Evolutionary conservation across 2,888 invertebrate species (phyloP).

Genomic region (Serrognathus titanus): DNA sequence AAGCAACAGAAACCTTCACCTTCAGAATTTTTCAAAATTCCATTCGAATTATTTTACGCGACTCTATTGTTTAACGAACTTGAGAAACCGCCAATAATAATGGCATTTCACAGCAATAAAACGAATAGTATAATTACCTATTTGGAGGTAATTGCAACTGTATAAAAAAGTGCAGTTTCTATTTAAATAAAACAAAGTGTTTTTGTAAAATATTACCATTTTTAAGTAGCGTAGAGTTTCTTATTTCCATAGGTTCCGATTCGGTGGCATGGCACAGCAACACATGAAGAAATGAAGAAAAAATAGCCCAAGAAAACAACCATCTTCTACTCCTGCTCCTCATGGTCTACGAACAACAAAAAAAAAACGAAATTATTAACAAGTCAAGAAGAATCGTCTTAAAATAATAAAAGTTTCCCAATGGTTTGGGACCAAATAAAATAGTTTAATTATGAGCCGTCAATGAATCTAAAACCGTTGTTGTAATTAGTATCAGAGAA

Average conservation of each 20-base stretch:
- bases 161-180: too few species aligned
- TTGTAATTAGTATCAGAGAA: constrained; percentile 25
- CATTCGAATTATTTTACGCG: too few species aligned
- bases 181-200: too few species aligned
- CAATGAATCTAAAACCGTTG: constrained; percentile 20
- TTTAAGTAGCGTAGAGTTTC: constrained; percentile 1
- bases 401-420: not conserved
- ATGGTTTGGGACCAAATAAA: constrained; percentile 9
- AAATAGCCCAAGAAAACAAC: constrained; percentile 36
- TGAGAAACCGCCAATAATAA: too few species aligned
- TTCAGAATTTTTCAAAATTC: too few species aligned
- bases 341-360: constrained; percentile 37
- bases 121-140: too few species aligned
- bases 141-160: too few species aligned
- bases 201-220: constrained; percentile 6
- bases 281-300: constrained; percentile 28
- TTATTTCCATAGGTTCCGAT: constrained; percentile 14
- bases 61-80: too few species aligned
- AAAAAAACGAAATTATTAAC: constrained; percentile 12
- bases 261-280: constrained; percentile 28
- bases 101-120: too few species aligned
- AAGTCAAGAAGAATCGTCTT: constrained; percentile 7
- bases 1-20: too few species aligned
- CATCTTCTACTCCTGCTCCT: constrained; percentile 38
- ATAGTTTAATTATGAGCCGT: constrained; percentile 19